Percentiles rank a stretch among this genome's conserved stretches.
Conservation (phyloP, 2,113 vertebrate species). For the Trichechus manatus region DNA sequence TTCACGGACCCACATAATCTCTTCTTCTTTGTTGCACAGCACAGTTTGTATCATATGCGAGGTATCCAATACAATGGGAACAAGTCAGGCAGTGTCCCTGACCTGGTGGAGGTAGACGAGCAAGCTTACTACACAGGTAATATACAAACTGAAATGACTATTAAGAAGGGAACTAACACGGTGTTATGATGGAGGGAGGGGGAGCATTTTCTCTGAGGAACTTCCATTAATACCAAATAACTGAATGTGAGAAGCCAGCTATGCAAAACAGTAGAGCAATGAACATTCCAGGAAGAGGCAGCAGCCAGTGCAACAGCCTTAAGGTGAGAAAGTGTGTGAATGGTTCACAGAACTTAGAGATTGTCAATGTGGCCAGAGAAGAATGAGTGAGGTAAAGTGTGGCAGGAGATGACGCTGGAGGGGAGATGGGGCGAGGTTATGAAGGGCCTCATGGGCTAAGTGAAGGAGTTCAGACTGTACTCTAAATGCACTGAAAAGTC, state of each 20-base stretch:
- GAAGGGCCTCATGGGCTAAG: rapidly evolving
- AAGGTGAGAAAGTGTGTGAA: background rate
- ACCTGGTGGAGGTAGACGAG: background rate
- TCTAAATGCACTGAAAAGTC: background rate
- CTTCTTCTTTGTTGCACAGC: background rate
- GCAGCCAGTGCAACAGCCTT: background rate
- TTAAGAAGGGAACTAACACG: background rate
- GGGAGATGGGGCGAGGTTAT: background rate
- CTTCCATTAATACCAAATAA: background rate
- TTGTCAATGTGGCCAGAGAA: background rate
- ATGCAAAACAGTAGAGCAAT: background rate
- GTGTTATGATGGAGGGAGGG: background rate
- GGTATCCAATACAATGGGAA: background rate
- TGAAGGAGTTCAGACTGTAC: background rate
- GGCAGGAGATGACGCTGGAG: background rate
- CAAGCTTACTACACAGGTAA: background rate
- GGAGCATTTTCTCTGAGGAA: background rate
- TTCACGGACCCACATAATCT: background rate
- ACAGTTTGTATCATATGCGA: background rate
- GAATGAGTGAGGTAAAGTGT: background rate
- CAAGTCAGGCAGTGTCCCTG: background rate
- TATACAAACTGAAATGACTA: background rate
- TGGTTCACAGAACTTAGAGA: background rate
- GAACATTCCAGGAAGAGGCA: background rate
- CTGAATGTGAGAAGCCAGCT: background rate